Conservation (phyloP, 2,797 vertebrate species). For the Fratercula arctica region DNA sequence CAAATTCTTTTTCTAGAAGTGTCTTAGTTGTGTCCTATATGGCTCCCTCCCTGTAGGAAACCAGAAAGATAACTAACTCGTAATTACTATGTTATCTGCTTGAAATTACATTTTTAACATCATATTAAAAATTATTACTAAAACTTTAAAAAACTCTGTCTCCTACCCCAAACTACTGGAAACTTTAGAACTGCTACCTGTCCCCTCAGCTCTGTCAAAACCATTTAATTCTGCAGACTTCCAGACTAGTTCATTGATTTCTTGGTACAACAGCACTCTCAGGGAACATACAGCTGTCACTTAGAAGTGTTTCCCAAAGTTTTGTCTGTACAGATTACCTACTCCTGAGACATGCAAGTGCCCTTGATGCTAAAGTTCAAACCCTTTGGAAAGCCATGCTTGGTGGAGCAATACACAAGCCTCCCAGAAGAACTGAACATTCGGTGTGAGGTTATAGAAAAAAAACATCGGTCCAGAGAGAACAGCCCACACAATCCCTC, state of each 20-base stretch:
- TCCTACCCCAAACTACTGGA: background rate
- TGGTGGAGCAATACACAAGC: slow-evolving; percentile 27
- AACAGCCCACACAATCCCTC: background rate
- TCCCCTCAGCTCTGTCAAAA: slow-evolving; percentile 26
- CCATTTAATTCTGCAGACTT: background rate
- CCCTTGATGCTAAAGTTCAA: slow-evolving; percentile 24
- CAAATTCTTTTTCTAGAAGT: background rate
- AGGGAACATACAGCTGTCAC: slow-evolving; percentile 44
- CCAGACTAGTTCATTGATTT: background rate
- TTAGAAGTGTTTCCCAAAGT: slow-evolving; percentile 15
- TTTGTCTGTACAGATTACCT: slow-evolving; percentile 17
- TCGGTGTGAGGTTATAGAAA: background rate
- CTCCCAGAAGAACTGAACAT: slow-evolving; percentile 28
- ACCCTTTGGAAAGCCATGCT: slow-evolving; percentile 24
- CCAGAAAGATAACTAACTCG: background rate
- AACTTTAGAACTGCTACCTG: background rate
- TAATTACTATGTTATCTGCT: background rate
- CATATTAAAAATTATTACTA: background rate
- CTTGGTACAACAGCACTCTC: background rate
- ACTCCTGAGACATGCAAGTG: slow-evolving; percentile 25
- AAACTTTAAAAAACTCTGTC: background rate
- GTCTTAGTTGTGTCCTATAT: background rate
- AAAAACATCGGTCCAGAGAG: background rate
- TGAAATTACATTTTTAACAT: background rate
- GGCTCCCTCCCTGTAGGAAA: background rate